Evolutionary conservation across 1,140 invertebrate species (phyloP), one percentile per base, ranked within the genome.

Genomic region (Hermatobates lingyangjiaoensis): DNA sequence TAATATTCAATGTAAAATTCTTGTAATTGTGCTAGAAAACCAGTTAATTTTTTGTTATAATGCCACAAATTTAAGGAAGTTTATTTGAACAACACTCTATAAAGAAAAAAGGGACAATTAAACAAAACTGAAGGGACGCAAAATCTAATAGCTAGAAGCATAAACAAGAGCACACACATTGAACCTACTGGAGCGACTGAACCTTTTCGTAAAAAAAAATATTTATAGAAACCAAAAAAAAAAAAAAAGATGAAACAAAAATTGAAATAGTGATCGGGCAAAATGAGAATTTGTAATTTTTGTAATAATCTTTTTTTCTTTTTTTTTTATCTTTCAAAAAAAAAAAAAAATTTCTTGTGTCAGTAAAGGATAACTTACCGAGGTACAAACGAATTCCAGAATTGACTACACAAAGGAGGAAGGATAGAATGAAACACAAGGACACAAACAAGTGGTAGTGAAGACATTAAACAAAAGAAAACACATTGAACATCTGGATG

Each of bases 371-470:
- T 76, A 77, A 87, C 86, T 89, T 90, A 90, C 87, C 86, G 82
- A 81, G 84, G 85, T 80, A 81, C 84, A 84, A 89, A 89, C 78
- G 83, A 87, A 81, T 82, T 88, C 86, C 86, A 90, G 83, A 88
- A 90, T 80, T 84, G 82, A 85, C 86, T 89, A 86, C 72, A 72
- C 68, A 69, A 69, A 69, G 68, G 66, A 71, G 68, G 51, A 56
- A 53, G 57, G 54, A 60, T 48, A 61, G 54, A 58, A 49, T 56
- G 52, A 56, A 59, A 58, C 53, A 61, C 50, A 56, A 58, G 52
- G 53, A 59, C 57, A 59, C 55, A 59, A 53, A n/a, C 51, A 59
- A 53, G 53, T 51, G 52, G 51, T 59, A 50, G 52, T 57, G 52
- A 54, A 52, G 28, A 53, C 44, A 57, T 48, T 50, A 53, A 53